A percentile compares a stretch with the other conserved stretches of the same genome.
Conservation (phyloP, 2,797 vertebrate species). For the Tadarida brasiliensis region DNA sequence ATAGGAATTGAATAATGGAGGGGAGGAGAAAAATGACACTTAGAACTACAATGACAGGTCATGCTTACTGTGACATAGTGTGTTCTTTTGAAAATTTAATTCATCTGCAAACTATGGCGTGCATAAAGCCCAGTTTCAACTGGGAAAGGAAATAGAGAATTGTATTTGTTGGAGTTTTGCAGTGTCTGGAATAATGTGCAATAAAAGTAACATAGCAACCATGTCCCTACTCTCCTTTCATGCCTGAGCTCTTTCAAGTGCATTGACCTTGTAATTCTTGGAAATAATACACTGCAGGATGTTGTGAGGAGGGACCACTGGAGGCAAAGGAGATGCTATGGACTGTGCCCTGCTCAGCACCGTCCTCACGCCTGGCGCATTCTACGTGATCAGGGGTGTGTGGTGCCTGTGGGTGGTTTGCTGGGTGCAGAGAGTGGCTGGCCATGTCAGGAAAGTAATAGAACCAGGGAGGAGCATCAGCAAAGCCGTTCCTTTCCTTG, state of each 20-base stretch:
- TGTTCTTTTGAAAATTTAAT: constrained; percentile 41
- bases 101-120: constrained; percentile 2
- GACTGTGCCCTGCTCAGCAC: neutral
- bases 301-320: neutral
- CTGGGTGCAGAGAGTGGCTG: neutral
- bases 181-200: neutral
- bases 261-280: constrained; percentile 40
- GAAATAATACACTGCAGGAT: neutral
- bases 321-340: neutral
- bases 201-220: neutral
- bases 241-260: neutral
- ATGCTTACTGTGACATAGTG: neutral
- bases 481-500: neutral
- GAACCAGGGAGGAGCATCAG: neutral
- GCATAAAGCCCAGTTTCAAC: neutral
- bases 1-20: neutral
- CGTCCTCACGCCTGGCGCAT: neutral
- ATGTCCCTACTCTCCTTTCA: neutral
- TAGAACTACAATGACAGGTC: neutral
- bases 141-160: neutral
- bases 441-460: neutral
- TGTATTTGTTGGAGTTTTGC: neutral
- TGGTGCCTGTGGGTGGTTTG: neutral
- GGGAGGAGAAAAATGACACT: neutral
- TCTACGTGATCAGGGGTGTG: too few species aligned